Evolutionary conservation across 92 coral and sea anemone genomes (phyloP).

Genomic region (Chrysogorgia sp.): DNA sequence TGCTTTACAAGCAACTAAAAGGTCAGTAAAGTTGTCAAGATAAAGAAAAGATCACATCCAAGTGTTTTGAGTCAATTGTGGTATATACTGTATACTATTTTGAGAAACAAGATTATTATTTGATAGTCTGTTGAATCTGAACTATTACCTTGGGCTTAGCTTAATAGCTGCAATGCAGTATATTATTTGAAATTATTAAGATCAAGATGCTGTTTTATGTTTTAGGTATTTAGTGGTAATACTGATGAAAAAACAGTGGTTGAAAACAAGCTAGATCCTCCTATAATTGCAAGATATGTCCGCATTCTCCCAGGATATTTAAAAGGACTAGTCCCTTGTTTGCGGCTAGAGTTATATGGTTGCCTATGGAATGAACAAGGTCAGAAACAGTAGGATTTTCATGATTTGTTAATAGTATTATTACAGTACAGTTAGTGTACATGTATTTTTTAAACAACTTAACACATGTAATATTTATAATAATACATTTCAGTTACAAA

Average conservation of each 20-base stretch:
- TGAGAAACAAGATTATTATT: no score
- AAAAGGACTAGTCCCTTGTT: slow-evolving; percentile 66
- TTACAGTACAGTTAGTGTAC: no score
- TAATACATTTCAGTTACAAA: no score
- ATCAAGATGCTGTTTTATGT: neutral
- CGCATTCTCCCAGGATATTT: slow-evolving; percentile 66
- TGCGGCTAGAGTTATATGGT: slow-evolving; percentile 70
- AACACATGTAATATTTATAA: no score
- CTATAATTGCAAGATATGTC: slow-evolving; percentile 62
- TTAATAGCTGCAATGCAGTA: no score
- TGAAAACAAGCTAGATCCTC: slow-evolving; percentile 50
- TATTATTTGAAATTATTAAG: no score
- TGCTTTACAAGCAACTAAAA: no score
- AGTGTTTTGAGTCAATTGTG: no score
- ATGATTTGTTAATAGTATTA: neutral
- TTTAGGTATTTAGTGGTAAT: slow-evolving; percentile 64
- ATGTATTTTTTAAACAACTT: no score
- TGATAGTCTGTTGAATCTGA: neutral
- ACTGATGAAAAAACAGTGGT: slow-evolving; percentile 1
- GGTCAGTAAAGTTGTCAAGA: no score
- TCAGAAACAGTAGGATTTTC: neutral
- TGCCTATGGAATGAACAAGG: slow-evolving; percentile 7
- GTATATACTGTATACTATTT: no score
- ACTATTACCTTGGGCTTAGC: neutral
- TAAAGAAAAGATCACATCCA: no score